These are phyloP conservation scores for Gymnogyps californianus DNA, from an alignment of 2,113 vertebrate species.

Conservation along the genomic window DNA sequence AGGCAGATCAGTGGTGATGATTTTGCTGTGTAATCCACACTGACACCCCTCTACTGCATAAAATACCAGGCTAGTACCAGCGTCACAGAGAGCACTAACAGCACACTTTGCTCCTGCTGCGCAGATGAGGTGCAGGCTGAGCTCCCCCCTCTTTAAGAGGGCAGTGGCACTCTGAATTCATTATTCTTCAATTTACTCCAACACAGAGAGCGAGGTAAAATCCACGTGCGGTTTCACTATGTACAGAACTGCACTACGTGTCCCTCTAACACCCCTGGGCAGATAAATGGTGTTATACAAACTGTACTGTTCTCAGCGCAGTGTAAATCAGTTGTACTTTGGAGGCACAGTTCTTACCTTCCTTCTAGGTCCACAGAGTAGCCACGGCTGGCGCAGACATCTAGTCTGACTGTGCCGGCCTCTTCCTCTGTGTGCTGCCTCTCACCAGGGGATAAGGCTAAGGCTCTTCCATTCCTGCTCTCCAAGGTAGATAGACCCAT, in stretches of 20 bases:
- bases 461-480: background rate
- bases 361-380: background rate
- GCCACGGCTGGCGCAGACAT: background rate
- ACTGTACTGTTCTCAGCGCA: background rate
- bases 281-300: background rate
- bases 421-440: background rate
- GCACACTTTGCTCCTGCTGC: background rate
- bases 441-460: background rate
- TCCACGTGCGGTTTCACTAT: rapidly evolving
- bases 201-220: background rate
- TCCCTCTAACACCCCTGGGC: background rate
- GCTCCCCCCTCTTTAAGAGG: background rate
- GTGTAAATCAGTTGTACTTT: background rate
- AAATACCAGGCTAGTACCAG: background rate
- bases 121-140: background rate
- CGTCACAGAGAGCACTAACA: background rate
- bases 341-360: background rate
- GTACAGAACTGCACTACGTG: rapidly evolving
- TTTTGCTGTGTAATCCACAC: background rate
- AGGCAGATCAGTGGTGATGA: background rate
- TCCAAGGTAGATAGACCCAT: background rate
- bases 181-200: background rate
- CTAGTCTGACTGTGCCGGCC: background rate
- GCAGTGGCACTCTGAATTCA: background rate
- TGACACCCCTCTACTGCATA: rapidly evolving